A percentile compares a stretch with the other conserved stretches of the same genome.
Evolutionary conservation across 2,113 vertebrate genomes (phyloP).

Genomic region (Chionodraco myersi): DNA sequence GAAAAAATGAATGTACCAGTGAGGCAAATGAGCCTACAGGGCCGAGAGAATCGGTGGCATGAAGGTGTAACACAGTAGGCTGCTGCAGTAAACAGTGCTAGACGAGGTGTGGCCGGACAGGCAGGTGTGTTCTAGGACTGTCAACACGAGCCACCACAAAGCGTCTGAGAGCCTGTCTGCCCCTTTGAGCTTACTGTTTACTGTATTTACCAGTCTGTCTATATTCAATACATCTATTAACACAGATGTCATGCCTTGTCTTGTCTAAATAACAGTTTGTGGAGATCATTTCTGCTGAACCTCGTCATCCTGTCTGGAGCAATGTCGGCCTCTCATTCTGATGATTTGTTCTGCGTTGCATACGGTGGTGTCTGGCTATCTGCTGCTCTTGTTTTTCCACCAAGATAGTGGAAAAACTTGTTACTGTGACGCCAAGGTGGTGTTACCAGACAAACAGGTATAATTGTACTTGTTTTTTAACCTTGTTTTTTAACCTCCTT

Average conservation of each 20-base stretch:
- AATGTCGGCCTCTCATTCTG: neutral
- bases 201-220: constrained; percentile 34
- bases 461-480: neutral
- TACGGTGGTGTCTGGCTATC: neutral
- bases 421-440: neutral
- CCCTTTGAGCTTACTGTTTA: constrained; percentile 13
- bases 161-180: constrained; percentile 10
- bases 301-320: constrained; percentile 4
- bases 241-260: constrained; percentile 1
- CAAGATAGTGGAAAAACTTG: neutral
- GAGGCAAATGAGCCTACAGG: neutral
- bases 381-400: constrained; percentile 9
- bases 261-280: constrained; percentile 35
- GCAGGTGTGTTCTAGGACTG: constrained; percentile 46
- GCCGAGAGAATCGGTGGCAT: neutral
- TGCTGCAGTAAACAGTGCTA: constrained; percentile 28
- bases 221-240: constrained; percentile 13
- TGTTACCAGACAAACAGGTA: neutral
- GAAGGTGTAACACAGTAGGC: neutral
- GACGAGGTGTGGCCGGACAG: constrained; percentile 55
- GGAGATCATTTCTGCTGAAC: neutral
- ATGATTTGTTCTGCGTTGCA: neutral
- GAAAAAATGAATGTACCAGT: neutral
- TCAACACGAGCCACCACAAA: constrained; percentile 50
- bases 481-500: neutral